These are phyloP conservation scores for Drosophila quinaria DNA, from an alignment of 2,888 invertebrate genomes.

Conservation along the genomic window DNA sequence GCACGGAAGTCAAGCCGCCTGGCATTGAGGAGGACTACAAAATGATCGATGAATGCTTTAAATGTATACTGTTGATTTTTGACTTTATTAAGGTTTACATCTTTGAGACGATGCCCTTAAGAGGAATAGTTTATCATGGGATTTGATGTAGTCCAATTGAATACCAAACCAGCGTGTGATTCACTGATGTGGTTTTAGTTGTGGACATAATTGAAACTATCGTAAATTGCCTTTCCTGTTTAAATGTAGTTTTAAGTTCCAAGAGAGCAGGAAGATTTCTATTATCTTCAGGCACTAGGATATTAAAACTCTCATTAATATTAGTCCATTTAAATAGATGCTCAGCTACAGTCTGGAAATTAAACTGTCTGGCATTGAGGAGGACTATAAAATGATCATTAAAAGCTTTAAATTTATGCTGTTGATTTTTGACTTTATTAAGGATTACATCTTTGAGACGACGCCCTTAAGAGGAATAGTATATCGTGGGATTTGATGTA, in stretches of 20 bases:
- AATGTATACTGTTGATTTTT: constrained; percentile 18
- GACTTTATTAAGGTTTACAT: constrained; percentile 76
- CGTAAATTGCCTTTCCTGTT: background rate
- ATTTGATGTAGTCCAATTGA: constrained; percentile 76
- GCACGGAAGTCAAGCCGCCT: constrained; percentile 3
- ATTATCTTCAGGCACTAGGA: constrained; percentile 51
- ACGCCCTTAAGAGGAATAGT: constrained; percentile 83
- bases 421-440: constrained; percentile 66
- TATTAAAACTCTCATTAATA: constrained; percentile 39
- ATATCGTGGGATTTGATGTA: constrained; percentile 65
- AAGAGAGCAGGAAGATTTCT: constrained; percentile 47
- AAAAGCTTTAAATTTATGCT: background rate
- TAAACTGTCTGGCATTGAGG: constrained; percentile 43
- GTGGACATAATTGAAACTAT: background rate
- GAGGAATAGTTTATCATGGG: constrained; percentile 77
- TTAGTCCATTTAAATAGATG: constrained; percentile 37
- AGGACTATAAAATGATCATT: no score
- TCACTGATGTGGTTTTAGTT: constrained; percentile 22
- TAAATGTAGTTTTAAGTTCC: constrained; percentile 50
- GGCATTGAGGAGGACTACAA: constrained; percentile 84
- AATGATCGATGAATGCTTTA: background rate
- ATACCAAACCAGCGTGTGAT: constrained; percentile 59
- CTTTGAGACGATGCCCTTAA: constrained; percentile 79
- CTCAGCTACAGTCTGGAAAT: constrained; percentile 22
- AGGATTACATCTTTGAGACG: constrained; percentile 71